Percentiles rank a stretch among this genome's conserved stretches.
Evolutionary conservation across 2,797 vertebrate species (phyloP).

Genomic region (Sebastes steindachneri): DNA sequence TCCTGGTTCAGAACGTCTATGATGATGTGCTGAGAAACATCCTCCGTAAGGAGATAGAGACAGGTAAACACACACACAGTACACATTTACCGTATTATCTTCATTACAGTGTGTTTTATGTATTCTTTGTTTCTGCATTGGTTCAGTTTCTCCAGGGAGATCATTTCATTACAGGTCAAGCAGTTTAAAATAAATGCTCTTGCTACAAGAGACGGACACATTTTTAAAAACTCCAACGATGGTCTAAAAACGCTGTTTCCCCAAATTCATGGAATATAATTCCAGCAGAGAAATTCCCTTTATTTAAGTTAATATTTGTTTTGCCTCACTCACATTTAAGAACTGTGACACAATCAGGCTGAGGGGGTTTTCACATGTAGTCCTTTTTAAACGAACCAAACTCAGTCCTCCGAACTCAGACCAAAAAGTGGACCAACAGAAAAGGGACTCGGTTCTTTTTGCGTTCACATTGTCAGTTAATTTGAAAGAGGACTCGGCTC

Average conservation of each 20-base stretch:
- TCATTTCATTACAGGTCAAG: too few relatives aligned
- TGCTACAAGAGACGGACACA: too few relatives aligned
- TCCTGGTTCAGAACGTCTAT: slow-evolving; percentile 91
- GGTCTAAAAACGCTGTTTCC: not conserved
- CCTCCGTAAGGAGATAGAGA: slow-evolving; percentile 86
- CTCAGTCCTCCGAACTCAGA: too few relatives aligned
- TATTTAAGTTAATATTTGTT: not conserved
- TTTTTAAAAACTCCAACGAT: not conserved
- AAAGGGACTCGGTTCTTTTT: too few relatives aligned
- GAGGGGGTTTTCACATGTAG: too few relatives aligned
- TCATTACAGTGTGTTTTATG: not conserved
- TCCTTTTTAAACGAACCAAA: too few relatives aligned
- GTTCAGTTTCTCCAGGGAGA: not conserved
- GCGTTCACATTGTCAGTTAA: too few relatives aligned
- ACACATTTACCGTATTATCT: not conserved
- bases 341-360: not conserved
- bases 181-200: not conserved
- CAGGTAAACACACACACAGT: slow-evolving; percentile 80
- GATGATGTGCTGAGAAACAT: slow-evolving; percentile 87
- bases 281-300: not conserved
- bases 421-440: too few relatives aligned
- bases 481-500: too few relatives aligned
- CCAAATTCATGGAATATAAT: not conserved
- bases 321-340: not conserved
- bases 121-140: not conserved